These are phyloP conservation scores for Gerris buenoi DNA, from an alignment of 1,140 invertebrate genomes.

Conservation along the genomic window DNA sequence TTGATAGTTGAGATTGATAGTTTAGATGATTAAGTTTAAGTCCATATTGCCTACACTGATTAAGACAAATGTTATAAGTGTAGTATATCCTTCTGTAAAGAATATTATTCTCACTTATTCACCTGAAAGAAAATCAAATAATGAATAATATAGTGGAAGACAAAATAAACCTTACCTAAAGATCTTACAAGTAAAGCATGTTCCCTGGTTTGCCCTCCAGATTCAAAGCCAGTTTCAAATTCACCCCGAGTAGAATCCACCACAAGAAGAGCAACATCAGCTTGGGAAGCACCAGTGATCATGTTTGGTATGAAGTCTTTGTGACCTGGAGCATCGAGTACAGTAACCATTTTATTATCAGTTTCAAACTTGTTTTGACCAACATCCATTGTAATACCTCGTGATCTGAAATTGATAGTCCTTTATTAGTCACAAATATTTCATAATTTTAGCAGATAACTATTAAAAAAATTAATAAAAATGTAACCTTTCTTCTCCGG, in stretches of 20 bases:
- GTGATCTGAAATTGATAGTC: conserved; percentile 41
- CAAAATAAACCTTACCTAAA: conserved; percentile 54
- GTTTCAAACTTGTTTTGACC: conserved; percentile 90
- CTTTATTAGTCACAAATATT: too few species aligned
- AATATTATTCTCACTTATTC: too few species aligned
- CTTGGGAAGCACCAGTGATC: conserved; percentile 90
- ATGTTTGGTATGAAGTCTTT: conserved; percentile 99
- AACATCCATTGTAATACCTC: conserved; percentile 94
- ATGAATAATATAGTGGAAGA: too few species aligned
- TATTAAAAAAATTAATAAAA: too few species aligned
- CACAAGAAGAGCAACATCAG: conserved; percentile 90
- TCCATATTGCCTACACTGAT: too few species aligned
- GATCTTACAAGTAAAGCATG: conserved; percentile 87
- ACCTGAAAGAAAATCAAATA: too few species aligned
- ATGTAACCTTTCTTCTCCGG: conserved; percentile 92
- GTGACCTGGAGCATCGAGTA: conserved; percentile 95
- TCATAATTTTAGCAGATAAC: too few species aligned
- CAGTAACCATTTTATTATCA: conserved; percentile 54
- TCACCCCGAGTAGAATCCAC: conserved; percentile 91
- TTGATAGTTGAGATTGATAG: too few species aligned
- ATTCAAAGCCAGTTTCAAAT: conserved; percentile 97
- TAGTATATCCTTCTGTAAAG: too few species aligned
- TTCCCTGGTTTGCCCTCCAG: conserved; percentile 92
- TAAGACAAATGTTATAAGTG: too few species aligned
- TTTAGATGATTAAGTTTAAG: too few species aligned